phyloP scores from a whole-genome alignment of 1,140 invertebrate species.

The Ceratina australensis region DNA sequence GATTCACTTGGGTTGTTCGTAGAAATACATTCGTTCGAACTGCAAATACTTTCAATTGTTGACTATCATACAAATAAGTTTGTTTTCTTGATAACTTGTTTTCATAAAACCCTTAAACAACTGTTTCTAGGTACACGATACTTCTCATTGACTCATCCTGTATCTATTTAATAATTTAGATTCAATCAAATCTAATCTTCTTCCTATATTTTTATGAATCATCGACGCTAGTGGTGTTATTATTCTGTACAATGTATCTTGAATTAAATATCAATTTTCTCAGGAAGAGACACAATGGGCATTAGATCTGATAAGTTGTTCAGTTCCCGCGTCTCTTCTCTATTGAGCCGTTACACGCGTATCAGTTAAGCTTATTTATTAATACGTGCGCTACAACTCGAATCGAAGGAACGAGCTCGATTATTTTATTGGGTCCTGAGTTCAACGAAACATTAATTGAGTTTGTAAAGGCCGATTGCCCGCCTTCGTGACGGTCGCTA shows the following conservation, averaged over 20 bases:
- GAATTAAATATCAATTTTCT: not conserved
- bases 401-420: not conserved
- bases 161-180: too few species aligned
- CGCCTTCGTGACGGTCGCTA: not conserved
- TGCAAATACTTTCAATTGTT: too few species aligned
- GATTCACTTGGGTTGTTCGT: too few species aligned
- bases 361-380: constrained; percentile 15
- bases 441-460: constrained; percentile 35
- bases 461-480: not conserved
- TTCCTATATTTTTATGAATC: too few species aligned
- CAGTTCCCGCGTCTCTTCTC: not conserved
- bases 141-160: too few species aligned
- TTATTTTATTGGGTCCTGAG: not conserved
- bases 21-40: too few species aligned
- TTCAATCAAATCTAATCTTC: too few species aligned
- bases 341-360: not conserved
- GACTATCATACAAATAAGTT: too few species aligned
- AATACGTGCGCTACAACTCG: not conserved
- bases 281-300: not conserved
- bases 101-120: too few species aligned
- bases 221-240: too few species aligned
- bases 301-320: not conserved
- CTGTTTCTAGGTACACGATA: too few species aligned
- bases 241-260: not conserved
- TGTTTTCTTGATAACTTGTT: too few species aligned